These are phyloP conservation scores for Megaustenia siamemsis DNA, from an alignment of 2,888 invertebrate species.

Conservation along the genomic window DNA sequence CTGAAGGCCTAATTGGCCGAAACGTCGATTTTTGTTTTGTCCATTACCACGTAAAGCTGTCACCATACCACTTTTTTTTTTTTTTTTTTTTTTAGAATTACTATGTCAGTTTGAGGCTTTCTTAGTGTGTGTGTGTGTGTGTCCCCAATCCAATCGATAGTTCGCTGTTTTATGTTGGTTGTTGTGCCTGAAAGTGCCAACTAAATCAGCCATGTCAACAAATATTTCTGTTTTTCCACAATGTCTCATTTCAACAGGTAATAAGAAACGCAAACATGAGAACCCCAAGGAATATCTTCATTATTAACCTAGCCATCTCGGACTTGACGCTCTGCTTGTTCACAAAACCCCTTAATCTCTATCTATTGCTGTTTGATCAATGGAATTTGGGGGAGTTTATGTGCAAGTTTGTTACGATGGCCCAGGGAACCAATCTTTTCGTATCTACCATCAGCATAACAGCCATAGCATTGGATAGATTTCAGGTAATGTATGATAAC, in stretches of 20 bases:
- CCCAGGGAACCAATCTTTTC: conserved; percentile 94
- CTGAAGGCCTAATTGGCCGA: too few species aligned
- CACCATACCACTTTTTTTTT: too few species aligned
- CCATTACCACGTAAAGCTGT: too few species aligned
- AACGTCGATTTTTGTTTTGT: too few species aligned
- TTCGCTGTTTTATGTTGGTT: too few species aligned
- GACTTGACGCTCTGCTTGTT: conserved; percentile 92
- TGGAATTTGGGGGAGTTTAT: conserved; percentile 92
- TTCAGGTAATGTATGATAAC: conserved; percentile 71
- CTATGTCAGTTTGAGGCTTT: too few species aligned
- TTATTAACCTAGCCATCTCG: conserved; percentile 90
- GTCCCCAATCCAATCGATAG: too few species aligned
- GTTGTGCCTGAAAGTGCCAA: too few species aligned
- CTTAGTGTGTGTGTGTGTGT: too few species aligned
- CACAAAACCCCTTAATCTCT: conserved; percentile 92
- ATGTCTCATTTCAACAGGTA: conserved; percentile 80
- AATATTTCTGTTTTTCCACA: too few species aligned
- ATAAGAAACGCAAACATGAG: conserved; percentile 92
- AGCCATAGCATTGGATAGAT: conserved; percentile 85
- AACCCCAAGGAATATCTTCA: conserved; percentile 93
- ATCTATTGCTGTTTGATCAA: conserved; percentile 88
- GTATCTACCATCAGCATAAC: conserved; percentile 96
- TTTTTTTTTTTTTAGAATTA: too few species aligned
- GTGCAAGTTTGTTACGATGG: conserved; percentile 91
- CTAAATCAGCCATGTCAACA: too few species aligned